phyloP scores from a whole-genome alignment of 2,113 vertebrate species.

The Fregetta grallaria region DNA sequence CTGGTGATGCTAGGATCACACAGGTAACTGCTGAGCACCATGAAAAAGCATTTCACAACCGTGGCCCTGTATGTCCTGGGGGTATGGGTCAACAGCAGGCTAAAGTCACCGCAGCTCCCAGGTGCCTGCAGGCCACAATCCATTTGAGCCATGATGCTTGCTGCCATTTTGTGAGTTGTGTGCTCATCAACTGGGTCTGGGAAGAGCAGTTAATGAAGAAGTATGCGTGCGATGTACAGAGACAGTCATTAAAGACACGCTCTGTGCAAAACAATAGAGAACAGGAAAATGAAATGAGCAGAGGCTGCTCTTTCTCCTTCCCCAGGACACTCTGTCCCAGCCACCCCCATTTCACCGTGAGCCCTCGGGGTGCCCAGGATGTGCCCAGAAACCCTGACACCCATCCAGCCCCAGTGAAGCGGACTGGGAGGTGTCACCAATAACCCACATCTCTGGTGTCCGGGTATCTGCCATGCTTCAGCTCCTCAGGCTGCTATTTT shows the following conservation, averaged over 20 bases:
- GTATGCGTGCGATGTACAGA: accelerated
- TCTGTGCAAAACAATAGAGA: not conserved
- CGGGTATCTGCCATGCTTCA: not conserved
- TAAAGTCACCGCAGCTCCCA: not conserved
- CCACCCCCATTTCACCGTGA: accelerated
- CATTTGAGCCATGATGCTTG: not conserved
- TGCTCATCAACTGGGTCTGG: not conserved
- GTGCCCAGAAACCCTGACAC: not conserved
- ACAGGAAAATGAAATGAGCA: not conserved
- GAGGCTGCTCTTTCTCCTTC: not conserved
- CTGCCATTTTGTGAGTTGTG: not conserved
- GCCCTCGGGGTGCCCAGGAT: not conserved
- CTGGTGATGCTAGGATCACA: not conserved
- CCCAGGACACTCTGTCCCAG: not conserved
- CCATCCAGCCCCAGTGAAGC: not conserved
- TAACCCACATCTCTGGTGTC: not conserved
- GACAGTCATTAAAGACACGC: not conserved
- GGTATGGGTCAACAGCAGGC: not conserved
- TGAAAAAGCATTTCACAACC: not conserved
- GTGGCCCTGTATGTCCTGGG: not conserved
- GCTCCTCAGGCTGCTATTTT: not conserved
- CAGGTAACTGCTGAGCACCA: not conserved
- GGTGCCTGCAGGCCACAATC: not conserved
- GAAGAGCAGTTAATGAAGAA: not conserved
- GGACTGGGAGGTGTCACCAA: not conserved